Percentiles rank a stretch among this genome's conserved stretches.
These are phyloP conservation scores for Sesamia inferens DNA, from an alignment of 2,888 invertebrate species.

Conservation along the genomic window DNA sequence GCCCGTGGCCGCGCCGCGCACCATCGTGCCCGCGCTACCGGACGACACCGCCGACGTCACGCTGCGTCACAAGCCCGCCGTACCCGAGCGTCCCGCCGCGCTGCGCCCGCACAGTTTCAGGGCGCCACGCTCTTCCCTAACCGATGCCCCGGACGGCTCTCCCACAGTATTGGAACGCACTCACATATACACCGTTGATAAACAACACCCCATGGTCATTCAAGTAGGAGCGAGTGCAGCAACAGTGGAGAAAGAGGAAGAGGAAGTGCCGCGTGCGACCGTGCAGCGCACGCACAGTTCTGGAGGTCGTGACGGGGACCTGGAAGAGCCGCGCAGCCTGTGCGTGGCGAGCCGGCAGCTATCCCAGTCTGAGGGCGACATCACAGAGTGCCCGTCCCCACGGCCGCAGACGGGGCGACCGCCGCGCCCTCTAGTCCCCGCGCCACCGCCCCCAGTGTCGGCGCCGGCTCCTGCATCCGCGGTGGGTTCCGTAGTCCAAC, in stretches of 20 bases:
- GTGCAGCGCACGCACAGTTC: slow-evolving; percentile 87
- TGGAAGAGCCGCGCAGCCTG: slow-evolving; percentile 81
- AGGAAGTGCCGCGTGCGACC: slow-evolving; percentile 76
- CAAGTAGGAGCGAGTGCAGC: slow-evolving; percentile 83
- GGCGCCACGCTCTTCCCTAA: slow-evolving; percentile 78
- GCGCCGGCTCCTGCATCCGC: slow-evolving; percentile 64
- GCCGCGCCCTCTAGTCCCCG: slow-evolving; percentile 79
- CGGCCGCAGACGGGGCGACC: slow-evolving; percentile 77
- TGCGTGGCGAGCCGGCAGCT: slow-evolving; percentile 83
- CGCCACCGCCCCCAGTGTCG: slow-evolving; percentile 72
- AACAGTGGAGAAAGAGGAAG: slow-evolving; percentile 59
- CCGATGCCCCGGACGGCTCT: slow-evolving; percentile 68
- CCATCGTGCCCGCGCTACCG: slow-evolving; percentile 73
- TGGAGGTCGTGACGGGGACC: slow-evolving; percentile 84
- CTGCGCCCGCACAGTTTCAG: slow-evolving; percentile 90
- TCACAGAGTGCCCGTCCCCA: slow-evolving; percentile 88
- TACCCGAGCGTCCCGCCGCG: slow-evolving; percentile 94
- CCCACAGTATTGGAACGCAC: slow-evolving; percentile 91
- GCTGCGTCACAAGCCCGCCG: slow-evolving; percentile 93
- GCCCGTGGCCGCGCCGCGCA: slow-evolving; percentile 83
- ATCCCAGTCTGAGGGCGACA: slow-evolving; percentile 91
- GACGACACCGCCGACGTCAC: slow-evolving; percentile 84
- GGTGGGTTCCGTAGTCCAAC: neutral
- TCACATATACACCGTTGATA: slow-evolving; percentile 93
- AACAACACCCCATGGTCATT: slow-evolving; percentile 93